Conservation (phyloP, 2,797 vertebrate genomes). For the Tympanoctomys barrerae region DNA sequence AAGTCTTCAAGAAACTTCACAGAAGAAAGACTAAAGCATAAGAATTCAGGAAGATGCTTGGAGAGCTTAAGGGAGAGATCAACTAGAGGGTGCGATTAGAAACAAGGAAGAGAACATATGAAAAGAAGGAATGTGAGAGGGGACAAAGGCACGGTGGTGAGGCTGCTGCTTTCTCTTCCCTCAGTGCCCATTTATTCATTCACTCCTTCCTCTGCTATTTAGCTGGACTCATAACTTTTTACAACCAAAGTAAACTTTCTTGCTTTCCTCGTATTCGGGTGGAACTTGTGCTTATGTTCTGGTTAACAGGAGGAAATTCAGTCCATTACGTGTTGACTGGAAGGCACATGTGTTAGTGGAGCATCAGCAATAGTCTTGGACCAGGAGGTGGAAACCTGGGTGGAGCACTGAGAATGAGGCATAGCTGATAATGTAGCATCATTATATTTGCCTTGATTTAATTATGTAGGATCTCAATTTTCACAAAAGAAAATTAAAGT, state of each 20-base stretch:
- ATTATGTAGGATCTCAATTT: background rate
- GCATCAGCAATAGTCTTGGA: background rate
- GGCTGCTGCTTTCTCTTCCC: background rate
- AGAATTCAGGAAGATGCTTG: background rate
- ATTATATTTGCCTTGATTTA: background rate
- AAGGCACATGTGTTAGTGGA: background rate
- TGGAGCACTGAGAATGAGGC: slow-evolving; percentile 15
- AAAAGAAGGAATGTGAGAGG: background rate
- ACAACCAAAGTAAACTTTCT: background rate
- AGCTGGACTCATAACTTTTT: background rate
- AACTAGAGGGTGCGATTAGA: background rate
- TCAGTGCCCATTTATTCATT: background rate
- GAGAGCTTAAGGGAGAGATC: background rate
- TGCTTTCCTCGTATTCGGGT: background rate
- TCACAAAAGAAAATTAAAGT: slow-evolving; percentile 36
- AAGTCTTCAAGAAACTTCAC: background rate
- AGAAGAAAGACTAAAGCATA: background rate
- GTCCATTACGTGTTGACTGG: background rate
- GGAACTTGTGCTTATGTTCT: background rate
- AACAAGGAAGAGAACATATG: background rate
- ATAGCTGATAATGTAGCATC: background rate
- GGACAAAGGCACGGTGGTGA: background rate
- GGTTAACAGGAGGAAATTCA: background rate
- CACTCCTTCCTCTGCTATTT: background rate
- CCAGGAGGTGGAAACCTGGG: background rate